These are phyloP conservation scores for Apostichopus californicus DNA, from an alignment of 35 echinoderm and acorn worm genomes.

Conservation along the genomic window DNA sequence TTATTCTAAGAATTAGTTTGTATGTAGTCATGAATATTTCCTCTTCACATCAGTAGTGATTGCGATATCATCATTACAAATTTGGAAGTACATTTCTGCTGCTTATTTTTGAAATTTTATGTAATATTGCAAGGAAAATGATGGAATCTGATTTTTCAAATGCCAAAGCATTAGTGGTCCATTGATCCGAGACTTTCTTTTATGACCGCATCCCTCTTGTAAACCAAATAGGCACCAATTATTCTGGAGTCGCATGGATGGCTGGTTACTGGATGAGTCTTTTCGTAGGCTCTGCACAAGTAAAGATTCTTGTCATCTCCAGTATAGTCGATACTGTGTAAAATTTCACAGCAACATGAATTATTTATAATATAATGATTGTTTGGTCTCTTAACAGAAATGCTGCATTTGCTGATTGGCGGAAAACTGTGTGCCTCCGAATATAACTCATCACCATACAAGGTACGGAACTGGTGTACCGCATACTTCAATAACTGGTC, in stretches of 20 bases:
- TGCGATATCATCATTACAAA: too few species aligned
- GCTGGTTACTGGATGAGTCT: neutral
- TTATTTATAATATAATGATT: too few species aligned
- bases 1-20: too few species aligned
- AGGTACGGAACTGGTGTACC: constrained; percentile 52
- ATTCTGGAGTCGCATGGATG: constrained; percentile 12
- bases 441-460: constrained; percentile 71
- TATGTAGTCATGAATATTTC: too few species aligned
- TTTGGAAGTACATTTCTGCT: neutral
- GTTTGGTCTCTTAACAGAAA: too few species aligned
- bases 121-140: neutral
- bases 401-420: too few species aligned
- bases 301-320: neutral
- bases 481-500: constrained; percentile 56
- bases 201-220: neutral
- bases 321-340: neutral
- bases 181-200: neutral
- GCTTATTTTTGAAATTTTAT: neutral
- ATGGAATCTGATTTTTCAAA: neutral
- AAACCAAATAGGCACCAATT: neutral
- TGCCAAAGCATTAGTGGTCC: neutral
- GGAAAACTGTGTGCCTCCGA: neutral
- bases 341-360: neutral
- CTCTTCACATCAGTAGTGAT: too few species aligned
- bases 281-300: constrained; percentile 22